These are phyloP conservation scores for Lypha dubia DNA, from an alignment of 2,888 invertebrate species.

Conservation along the genomic window DNA sequence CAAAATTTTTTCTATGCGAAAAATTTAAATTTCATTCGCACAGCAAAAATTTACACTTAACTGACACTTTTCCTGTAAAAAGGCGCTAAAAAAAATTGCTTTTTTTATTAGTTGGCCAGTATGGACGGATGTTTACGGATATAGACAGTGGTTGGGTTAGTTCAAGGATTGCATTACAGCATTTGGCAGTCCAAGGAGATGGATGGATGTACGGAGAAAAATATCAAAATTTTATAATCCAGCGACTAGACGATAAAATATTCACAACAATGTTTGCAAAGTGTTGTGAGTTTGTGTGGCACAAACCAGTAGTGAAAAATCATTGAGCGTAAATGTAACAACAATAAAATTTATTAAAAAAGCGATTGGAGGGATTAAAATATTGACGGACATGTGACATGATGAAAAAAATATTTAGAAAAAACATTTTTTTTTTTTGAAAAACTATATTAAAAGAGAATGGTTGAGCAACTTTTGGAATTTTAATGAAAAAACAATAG, in stretches of 20 bases:
- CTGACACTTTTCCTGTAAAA: conserved; percentile 57
- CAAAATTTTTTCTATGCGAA: conserved; percentile 11
- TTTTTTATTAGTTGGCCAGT: conserved; percentile 35
- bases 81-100: conserved; percentile 41
- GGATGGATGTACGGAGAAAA: conserved; percentile 33
- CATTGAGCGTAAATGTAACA: conserved; percentile 47
- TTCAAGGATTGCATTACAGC: neutral
- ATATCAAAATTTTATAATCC: conserved; percentile 70
- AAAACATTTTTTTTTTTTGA: conserved; percentile 25
- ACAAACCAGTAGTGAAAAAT: conserved; percentile 45
- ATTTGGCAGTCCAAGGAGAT: neutral
- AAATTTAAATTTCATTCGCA: conserved; percentile 45
- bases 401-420: conserved; percentile 39
- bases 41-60: conserved; percentile 35
- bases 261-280: conserved; percentile 52
- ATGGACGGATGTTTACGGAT: neutral
- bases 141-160: neutral
- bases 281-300: conserved; percentile 11
- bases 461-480: conserved; percentile 9
- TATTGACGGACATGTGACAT: conserved; percentile 67
- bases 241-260: conserved; percentile 67
- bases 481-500: neutral
- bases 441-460: no score
- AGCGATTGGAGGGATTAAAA: conserved; percentile 47
- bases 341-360: conserved; percentile 45